A percentile compares a stretch with the other conserved stretches of the same genome.
Conservation (phyloP, 64 coral and sea anemone genomes). For the Anthopleura sola region DNA sequence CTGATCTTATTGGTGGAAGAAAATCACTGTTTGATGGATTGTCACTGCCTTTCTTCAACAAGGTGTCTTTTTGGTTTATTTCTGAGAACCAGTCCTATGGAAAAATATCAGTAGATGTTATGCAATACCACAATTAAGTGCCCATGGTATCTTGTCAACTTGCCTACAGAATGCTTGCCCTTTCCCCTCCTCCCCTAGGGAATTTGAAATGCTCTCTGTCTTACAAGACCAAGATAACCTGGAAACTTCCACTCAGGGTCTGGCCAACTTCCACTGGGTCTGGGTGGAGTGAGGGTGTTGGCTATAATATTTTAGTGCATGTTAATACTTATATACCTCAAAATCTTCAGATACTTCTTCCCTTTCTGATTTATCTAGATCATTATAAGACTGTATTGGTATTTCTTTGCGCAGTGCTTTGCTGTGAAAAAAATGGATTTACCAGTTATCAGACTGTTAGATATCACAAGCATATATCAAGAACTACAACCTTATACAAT, state of each 20-base stretch:
- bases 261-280: too few species aligned
- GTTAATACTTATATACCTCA: conserved; percentile 7
- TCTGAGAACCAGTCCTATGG: conserved; percentile 74
- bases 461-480: too few species aligned
- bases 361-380: conserved; percentile 60
- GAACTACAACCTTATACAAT: too few species aligned
- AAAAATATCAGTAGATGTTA: not conserved
- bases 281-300: too few species aligned
- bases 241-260: too few species aligned
- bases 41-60: conserved; percentile 30
- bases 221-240: too few species aligned
- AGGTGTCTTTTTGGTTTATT: conserved; percentile 53
- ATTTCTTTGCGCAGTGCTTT: conserved; percentile 78
- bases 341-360: conserved; percentile 68
- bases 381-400: conserved; percentile 61
- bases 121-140: too few species aligned
- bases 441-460: not conserved
- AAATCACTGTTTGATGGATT: conserved; percentile 23
- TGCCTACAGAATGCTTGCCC: too few species aligned
- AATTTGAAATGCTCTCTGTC: too few species aligned
- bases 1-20: conserved; percentile 74
- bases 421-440: conserved; percentile 16
- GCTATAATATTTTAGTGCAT: too few species aligned
- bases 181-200: too few species aligned
- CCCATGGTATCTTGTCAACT: too few species aligned